Base-by-base conservation (phyloP, 2,797 vertebrate species). In the Enteromius argenteus region DNA sequence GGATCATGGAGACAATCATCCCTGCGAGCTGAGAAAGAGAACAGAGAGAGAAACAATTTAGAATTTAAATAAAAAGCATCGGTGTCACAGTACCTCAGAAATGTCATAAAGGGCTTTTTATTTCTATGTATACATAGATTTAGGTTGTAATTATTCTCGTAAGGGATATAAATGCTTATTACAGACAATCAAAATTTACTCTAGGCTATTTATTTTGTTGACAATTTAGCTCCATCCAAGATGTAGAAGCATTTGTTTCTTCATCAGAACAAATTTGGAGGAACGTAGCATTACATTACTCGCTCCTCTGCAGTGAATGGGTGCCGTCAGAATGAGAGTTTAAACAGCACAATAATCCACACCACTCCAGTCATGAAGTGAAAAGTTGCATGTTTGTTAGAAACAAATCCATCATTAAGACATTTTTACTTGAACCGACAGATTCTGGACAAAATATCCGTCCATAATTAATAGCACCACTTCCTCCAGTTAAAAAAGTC, bases 1-100 rank as follows among this genome's bases (percentile, higher is more conserved):
- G 89, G 56, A 37, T 89, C 94, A 95, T 92, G 66, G 95, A 94
- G 77, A 94, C 93, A 9, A 53, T 44, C 95, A 96, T 95, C 69
- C 94, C 94, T 62, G 89, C 92, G 1, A 95, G 66, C 95, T 96
- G 88, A 37, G 60, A 87, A 68, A 11, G 30, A 35, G 67, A 68
- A 71, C 77, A 83, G 11, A 83, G 0, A 35, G 51, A 49, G 32
- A 1, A 21, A n/a, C 4, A 44, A 23, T 30, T 62, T 2, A 23
- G 0, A 23, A 8, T 56, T n/a, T n/a, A 1, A 23, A 23, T 5
- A 49, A 51, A 73, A 19, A 82, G 1, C 30, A 75, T 53, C 35
- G 10, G 30, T 11, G 11, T 27, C 35, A 58, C 51, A 39, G 32
- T 37, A 13, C 13, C n/a, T 32, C n/a, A 62, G 5, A 30, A 19